Conservation (phyloP, 2,113 vertebrate species). For the Plectropomus leopardus region DNA sequence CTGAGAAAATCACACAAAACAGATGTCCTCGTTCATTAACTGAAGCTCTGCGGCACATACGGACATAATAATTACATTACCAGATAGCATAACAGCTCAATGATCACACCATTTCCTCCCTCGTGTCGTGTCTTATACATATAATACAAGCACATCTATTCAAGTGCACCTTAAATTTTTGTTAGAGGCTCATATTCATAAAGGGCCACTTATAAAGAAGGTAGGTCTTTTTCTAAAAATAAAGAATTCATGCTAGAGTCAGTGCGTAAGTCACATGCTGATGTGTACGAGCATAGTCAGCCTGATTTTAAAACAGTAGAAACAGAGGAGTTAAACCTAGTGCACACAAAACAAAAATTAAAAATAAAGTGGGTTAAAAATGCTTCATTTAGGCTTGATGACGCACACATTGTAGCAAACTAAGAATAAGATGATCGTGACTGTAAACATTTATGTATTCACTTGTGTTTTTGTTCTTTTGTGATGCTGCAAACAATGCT, state of each 20-base stretch:
- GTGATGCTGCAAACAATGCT: neutral
- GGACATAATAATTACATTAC: too few relatives aligned
- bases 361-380: too few relatives aligned
- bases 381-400: neutral
- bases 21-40: slow-evolving; percentile 9
- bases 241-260: too few relatives aligned
- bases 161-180: neutral
- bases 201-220: too few relatives aligned
- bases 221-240: too few relatives aligned
- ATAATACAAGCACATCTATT: neutral
- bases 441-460: neutral
- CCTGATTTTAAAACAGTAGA: too few relatives aligned
- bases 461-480: neutral
- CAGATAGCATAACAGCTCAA: neutral
- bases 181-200: neutral
- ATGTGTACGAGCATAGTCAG: too few relatives aligned
- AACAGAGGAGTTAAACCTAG: too few relatives aligned
- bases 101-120: neutral
- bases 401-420: neutral
- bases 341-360: too few relatives aligned
- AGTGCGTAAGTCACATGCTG: too few relatives aligned
- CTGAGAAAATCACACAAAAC: slow-evolving; percentile 68
- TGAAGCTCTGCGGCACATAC: neutral
- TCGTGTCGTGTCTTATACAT: neutral
- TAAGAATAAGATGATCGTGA: neutral